phyloP scores from a whole-genome alignment of 1,140 invertebrate species.

The Steinernema khuongi region DNA sequence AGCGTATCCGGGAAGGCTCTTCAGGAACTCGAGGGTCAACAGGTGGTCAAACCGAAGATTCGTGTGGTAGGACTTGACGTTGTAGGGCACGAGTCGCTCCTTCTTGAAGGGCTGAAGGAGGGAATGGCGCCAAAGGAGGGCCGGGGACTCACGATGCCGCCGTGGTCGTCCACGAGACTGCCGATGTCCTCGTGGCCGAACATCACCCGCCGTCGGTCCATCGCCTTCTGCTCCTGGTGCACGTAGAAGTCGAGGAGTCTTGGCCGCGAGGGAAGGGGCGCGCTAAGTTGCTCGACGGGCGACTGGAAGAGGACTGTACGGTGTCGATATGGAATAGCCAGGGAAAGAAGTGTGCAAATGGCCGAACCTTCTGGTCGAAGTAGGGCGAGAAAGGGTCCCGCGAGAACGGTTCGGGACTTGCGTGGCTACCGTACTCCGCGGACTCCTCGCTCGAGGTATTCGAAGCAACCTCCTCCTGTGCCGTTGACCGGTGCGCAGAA shows the following conservation, averaged over 20 bases:
- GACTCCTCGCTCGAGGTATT: constrained; percentile 3
- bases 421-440: neutral
- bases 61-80: neutral
- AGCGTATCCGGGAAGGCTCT: neutral
- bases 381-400: neutral
- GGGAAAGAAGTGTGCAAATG: neutral
- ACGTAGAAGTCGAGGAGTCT: neutral
- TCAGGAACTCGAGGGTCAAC: neutral
- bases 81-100: neutral
- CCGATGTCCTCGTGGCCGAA: constrained; percentile 5
- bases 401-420: neutral
- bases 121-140: neutral
- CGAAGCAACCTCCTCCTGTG: neutral
- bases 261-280: too few species aligned
- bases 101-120: neutral
- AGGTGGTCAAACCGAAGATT: neutral
- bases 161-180: neutral
- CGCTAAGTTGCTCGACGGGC: too few species aligned
- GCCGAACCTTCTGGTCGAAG: neutral
- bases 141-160: neutral
- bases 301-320: neutral
- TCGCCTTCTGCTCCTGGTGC: neutral
- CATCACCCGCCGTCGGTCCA: neutral
- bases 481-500: neutral
- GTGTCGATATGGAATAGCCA: neutral